Conservation (phyloP, 2,113 vertebrate species). For the Amazona guildingii region DNA sequence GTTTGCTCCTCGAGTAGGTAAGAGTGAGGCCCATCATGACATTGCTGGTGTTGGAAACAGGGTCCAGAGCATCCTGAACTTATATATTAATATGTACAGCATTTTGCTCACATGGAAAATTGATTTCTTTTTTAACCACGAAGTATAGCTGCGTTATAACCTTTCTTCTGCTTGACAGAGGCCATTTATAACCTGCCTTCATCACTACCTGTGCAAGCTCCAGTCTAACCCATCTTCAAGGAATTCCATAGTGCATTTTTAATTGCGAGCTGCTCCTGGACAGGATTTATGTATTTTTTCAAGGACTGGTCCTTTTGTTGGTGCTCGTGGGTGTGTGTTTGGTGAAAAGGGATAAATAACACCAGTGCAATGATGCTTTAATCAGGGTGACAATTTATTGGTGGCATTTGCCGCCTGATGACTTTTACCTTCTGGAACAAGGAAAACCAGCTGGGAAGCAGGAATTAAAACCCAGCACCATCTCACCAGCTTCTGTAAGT, state of each 20-base stretch:
- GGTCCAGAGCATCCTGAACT: constrained; percentile 4
- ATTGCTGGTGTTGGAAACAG: accelerated
- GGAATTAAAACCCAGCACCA: constrained; percentile 37
- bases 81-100: constrained; percentile 58
- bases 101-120: constrained; percentile 65
- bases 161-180: constrained; percentile 69
- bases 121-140: constrained; percentile 71
- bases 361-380: neutral
- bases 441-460: neutral
- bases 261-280: constrained; percentile 67
- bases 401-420: neutral
- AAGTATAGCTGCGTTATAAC: constrained; percentile 68
- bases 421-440: constrained; percentile 60
- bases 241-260: constrained; percentile 68
- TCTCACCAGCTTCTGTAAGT: neutral
- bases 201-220: constrained; percentile 7
- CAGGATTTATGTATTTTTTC: constrained; percentile 65
- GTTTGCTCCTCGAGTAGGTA: neutral
- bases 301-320: constrained; percentile 56
- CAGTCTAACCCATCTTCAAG: constrained; percentile 53
- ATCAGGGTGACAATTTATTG: constrained; percentile 46
- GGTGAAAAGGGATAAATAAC: neutral
- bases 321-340: neutral
- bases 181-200: constrained; percentile 72
- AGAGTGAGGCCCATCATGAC: neutral